A percentile compares a stretch with the other conserved stretches of the same genome.
Conservation (phyloP, 2,888 invertebrate genomes). For the Microchrysa polita region DNA sequence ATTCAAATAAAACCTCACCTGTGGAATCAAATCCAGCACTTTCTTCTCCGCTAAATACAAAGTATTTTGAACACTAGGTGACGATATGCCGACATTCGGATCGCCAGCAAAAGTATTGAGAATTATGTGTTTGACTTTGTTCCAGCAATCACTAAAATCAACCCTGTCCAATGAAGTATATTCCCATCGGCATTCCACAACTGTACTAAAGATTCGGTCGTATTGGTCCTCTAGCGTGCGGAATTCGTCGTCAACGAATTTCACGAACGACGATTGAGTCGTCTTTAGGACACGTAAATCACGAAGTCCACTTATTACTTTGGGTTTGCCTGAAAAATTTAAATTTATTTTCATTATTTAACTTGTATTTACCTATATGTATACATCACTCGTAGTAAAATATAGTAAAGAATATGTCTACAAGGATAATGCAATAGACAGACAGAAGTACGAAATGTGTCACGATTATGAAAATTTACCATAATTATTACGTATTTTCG, state of each 20-base stretch:
- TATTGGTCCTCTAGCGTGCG: slow-evolving; percentile 78
- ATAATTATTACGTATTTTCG: no score
- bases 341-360: no score
- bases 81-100: slow-evolving; percentile 75
- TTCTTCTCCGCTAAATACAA: slow-evolving; percentile 76
- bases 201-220: slow-evolving; percentile 78
- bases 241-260: slow-evolving; percentile 82
- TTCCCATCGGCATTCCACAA: slow-evolving; percentile 79
- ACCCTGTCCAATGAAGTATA: slow-evolving; percentile 73
- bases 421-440: no score
- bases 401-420: no score
- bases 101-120: slow-evolving; percentile 81
- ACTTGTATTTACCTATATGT: no score
- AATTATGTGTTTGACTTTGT: slow-evolving; percentile 75
- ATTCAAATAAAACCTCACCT: slow-evolving; percentile 65
- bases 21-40: slow-evolving; percentile 73
- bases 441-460: no score
- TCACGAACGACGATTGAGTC: slow-evolving; percentile 81
- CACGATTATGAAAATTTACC: no score
- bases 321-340: slow-evolving; percentile 60
- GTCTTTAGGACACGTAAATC: slow-evolving; percentile 80
- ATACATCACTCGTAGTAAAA: no score
- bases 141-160: slow-evolving; percentile 77
- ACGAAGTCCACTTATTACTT: slow-evolving; percentile 75
- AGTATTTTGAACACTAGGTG: slow-evolving; percentile 83